Evolutionary conservation across 2,113 vertebrate species (phyloP).

Genomic region (Pelvicachromis taeniatus): DNA sequence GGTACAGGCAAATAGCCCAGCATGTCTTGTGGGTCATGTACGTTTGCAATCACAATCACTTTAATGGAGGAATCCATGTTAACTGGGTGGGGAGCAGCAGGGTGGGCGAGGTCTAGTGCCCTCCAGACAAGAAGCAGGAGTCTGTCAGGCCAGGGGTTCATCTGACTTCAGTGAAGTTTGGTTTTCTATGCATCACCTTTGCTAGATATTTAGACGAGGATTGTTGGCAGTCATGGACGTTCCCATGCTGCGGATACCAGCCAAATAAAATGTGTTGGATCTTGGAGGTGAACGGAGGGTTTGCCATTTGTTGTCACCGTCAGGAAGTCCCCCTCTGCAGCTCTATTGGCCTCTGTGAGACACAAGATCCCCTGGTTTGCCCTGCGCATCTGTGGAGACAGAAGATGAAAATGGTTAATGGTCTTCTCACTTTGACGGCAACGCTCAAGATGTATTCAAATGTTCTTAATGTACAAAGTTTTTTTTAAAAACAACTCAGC

Average conservation of each 20-base stretch:
- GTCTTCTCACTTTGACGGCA: not conserved
- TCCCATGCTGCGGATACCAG: constrained; percentile 81
- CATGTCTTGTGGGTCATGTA: constrained; percentile 49
- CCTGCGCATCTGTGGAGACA: constrained; percentile 81
- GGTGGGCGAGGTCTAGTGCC: constrained; percentile 82
- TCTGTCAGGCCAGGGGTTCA: constrained; percentile 75
- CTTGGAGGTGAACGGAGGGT: constrained; percentile 59
- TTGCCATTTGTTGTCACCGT: constrained; percentile 81
- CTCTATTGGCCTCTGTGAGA: constrained; percentile 87
- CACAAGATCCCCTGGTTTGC: constrained; percentile 88
- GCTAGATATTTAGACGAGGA: constrained; percentile 79
- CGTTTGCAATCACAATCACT: constrained; percentile 57
- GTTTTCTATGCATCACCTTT: constrained; percentile 85
- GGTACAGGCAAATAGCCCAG: constrained; percentile 55
- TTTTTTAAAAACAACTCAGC: not conserved
- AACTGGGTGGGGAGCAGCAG: constrained; percentile 79
- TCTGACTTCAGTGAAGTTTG: constrained; percentile 82
- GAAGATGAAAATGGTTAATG: constrained; percentile 40
- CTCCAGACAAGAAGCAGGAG: constrained; percentile 54
- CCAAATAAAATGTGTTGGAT: constrained; percentile 61
- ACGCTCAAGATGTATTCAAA: not conserved
- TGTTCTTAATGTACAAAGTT: not conserved
- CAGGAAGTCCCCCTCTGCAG: constrained; percentile 85
- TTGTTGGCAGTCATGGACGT: constrained; percentile 82
- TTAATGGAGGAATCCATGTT: constrained; percentile 72